These are phyloP conservation scores for Anoplolepis gracilipes DNA, from an alignment of 1,140 invertebrate genomes.

Conservation along the genomic window DNA sequence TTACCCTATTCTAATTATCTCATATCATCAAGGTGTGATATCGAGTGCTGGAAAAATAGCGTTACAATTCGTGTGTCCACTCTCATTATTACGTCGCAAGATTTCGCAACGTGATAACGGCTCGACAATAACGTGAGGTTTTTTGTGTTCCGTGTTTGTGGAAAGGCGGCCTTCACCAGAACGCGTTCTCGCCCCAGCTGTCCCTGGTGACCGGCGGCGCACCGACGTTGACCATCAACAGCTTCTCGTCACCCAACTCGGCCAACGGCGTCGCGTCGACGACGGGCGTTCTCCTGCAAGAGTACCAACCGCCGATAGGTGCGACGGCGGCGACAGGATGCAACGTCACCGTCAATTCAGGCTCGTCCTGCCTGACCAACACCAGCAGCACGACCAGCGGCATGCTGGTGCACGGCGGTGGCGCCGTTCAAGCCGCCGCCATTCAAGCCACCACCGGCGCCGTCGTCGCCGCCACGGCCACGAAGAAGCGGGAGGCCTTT, in stretches of 20 bases:
- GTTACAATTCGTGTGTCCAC: background rate
- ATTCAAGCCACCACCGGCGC: slow-evolving; percentile 72
- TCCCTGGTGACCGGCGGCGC: slow-evolving; percentile 81
- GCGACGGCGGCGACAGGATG: slow-evolving; percentile 74
- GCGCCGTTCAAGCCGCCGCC: slow-evolving; percentile 35
- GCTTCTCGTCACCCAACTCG: slow-evolving; percentile 81
- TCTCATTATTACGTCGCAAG: background rate
- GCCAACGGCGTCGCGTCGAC: slow-evolving; percentile 76
- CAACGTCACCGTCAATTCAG: slow-evolving; percentile 65
- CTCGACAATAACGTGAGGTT: background rate
- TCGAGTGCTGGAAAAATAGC: background rate
- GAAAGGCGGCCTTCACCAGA: slow-evolving; percentile 81
- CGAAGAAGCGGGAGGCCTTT: slow-evolving; percentile 82
- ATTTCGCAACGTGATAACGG: background rate
- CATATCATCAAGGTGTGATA: background rate
- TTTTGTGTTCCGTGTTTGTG: background rate
- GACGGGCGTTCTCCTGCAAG: slow-evolving; percentile 81
- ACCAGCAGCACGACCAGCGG: slow-evolving; percentile 69
- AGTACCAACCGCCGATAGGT: slow-evolving; percentile 81
- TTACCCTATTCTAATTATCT: too few species aligned
- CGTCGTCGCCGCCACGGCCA: slow-evolving; percentile 19
- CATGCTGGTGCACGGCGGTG: slow-evolving; percentile 75
- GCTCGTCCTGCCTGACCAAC: slow-evolving; percentile 70
- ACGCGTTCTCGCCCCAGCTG: slow-evolving; percentile 81
- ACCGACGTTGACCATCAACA: slow-evolving; percentile 82